A percentile compares a stretch with the other conserved stretches of the same genome.
phyloP scores from a whole-genome alignment of 2,113 vertebrate species.

The Phainopepla nitens region DNA sequence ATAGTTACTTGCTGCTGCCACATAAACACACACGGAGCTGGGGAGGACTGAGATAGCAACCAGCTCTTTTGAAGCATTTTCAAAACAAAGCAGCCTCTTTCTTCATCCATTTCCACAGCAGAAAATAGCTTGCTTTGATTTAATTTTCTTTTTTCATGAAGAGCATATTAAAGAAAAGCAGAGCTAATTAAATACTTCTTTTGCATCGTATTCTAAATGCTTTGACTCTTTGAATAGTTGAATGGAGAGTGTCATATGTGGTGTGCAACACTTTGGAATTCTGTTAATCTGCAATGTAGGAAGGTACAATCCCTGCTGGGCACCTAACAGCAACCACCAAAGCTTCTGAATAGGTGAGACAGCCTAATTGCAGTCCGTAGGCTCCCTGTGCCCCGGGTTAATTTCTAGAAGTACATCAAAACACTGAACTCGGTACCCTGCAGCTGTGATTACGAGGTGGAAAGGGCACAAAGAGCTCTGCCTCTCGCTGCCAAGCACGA shows the following conservation, averaged over 20 bases:
- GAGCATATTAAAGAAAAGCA: not conserved
- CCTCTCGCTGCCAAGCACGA: not conserved
- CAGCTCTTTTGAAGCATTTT: not conserved
- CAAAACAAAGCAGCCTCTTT: slow-evolving; percentile 15
- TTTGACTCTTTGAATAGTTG: not conserved
- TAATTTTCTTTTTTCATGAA: not conserved
- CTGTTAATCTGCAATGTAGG: not conserved
- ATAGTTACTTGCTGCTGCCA: slow-evolving; percentile 26
- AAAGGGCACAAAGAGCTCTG: not conserved
- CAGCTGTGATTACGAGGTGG: not conserved
- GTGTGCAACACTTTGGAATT: not conserved
- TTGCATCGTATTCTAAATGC: not conserved
- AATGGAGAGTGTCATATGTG: not conserved
- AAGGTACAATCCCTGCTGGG: not conserved
- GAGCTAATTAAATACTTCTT: not conserved
- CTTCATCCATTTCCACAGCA: not conserved
- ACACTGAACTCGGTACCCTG: not conserved
- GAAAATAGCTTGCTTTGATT: not conserved
- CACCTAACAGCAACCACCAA: not conserved
- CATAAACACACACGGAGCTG: not conserved
- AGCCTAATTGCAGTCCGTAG: not conserved
- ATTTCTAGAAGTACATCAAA: not conserved
- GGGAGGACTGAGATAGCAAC: not conserved
- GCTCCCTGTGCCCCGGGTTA: not conserved
- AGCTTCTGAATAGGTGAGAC: not conserved